phyloP scores from a whole-genome alignment of 2,797 vertebrate genomes.

The Phrynocephalus vlangalii region DNA sequence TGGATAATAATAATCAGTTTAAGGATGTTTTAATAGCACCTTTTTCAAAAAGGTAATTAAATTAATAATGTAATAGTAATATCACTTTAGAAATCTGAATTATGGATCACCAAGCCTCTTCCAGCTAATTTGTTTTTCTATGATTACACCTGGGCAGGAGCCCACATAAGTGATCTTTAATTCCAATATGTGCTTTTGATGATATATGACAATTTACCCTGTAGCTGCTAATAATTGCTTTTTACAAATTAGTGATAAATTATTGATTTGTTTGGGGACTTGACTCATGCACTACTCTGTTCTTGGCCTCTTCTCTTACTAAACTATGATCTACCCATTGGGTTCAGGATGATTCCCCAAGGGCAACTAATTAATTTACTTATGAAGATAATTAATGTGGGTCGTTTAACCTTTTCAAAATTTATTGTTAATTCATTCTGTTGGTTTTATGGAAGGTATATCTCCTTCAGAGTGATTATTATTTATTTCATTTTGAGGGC shows the following conservation, averaged over 20 bases:
- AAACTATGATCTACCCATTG: constrained; percentile 11
- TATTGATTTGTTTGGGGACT: constrained; percentile 41
- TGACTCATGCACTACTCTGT: constrained; percentile 21
- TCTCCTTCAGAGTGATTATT: constrained; percentile 42
- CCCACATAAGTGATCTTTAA: constrained; percentile 19
- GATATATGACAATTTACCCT: constrained; percentile 18
- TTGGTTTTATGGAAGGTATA: constrained; percentile 43
- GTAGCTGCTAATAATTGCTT: constrained; percentile 26
- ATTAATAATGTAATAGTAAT: not conserved
- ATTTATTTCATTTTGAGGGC: constrained; percentile 36
- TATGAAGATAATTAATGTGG: constrained; percentile 41
- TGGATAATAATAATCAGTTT: not conserved
- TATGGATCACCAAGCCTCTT: not conserved
- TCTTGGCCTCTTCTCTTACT: constrained; percentile 7
- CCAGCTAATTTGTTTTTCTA: constrained; percentile 8
- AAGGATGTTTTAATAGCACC: not conserved
- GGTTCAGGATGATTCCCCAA: constrained; percentile 29
- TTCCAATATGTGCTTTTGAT: constrained; percentile 24
- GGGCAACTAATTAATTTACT: constrained; percentile 41
- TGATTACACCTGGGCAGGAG: constrained; percentile 14
- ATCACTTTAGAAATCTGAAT: constrained; percentile 7
- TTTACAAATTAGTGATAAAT: constrained; percentile 28
- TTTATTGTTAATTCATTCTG: constrained; percentile 45
- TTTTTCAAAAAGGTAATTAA: constrained; percentile 7
- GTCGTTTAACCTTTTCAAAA: constrained; percentile 36